phyloP scores from a whole-genome alignment of 2,888 invertebrate genomes.

The Morpho achilles region DNA sequence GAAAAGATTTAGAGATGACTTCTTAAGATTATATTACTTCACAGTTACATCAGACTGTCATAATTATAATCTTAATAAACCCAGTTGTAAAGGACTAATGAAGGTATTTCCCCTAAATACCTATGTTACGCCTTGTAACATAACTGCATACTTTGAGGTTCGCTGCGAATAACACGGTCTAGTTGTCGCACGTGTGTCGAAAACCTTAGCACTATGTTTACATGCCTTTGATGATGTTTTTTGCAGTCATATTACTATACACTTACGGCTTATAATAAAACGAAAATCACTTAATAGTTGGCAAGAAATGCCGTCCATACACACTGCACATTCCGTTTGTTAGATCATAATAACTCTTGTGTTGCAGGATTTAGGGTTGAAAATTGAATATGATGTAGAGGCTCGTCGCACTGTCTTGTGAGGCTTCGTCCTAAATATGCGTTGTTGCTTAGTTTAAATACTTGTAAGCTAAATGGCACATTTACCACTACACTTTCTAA shows the following conservation, averaged over 20 bases:
- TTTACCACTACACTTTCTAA: constrained; percentile 2
- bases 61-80: too few relatives aligned
- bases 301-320: too few relatives aligned
- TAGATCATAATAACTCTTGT: neutral
- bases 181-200: constrained; percentile 55
- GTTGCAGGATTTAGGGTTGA: neutral
- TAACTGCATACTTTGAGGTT: constrained; percentile 40
- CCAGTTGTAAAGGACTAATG: constrained; percentile 2
- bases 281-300: neutral
- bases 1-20: too few relatives aligned
- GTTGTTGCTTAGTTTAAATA: constrained; percentile 11
- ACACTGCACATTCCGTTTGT: too few relatives aligned
- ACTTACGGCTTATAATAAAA: constrained; percentile 3
- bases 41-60: too few relatives aligned
- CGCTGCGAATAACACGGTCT: constrained; percentile 63
- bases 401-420: constrained; percentile 12
- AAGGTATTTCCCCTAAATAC: constrained; percentile 29
- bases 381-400: neutral
- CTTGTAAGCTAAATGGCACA: constrained; percentile 3
- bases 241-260: neutral
- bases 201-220: constrained; percentile 40
- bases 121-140: constrained; percentile 31
- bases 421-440: constrained; percentile 22
- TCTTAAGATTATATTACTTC: too few relatives aligned
- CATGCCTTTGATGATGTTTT: neutral